Percentiles rank a stretch among this genome's conserved stretches.
Evolutionary conservation across 2,797 vertebrate genomes (phyloP).

Genomic region (Halcyon chelicuti): DNA sequence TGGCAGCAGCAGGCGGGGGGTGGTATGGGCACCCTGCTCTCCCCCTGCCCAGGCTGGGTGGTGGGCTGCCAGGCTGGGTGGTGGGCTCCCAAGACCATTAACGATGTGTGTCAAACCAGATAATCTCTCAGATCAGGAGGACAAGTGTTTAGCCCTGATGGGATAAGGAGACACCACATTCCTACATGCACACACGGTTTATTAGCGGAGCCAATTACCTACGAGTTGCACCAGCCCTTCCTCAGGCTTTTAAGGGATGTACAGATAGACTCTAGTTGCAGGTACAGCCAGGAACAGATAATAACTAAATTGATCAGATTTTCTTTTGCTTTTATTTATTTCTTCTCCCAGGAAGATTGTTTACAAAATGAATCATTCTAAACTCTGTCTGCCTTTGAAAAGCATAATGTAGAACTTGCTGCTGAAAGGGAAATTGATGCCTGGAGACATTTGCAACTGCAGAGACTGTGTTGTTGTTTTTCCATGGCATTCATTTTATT

Average conservation of each 20-base stretch:
- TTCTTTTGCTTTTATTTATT: neutral
- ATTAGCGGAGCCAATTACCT: neutral
- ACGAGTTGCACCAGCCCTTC: neutral
- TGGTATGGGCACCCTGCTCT: neutral
- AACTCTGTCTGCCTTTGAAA: neutral
- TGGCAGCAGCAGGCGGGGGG: neutral
- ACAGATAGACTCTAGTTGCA: rapidly evolving
- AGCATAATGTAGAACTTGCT: neutral
- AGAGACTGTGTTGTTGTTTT: neutral
- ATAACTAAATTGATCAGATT: neutral
- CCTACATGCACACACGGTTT: neutral
- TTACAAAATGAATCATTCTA: neutral
- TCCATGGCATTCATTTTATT: neutral
- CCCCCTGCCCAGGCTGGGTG: too few species aligned
- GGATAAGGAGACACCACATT: neutral
- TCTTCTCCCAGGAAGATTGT: neutral
- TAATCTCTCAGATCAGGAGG: neutral
- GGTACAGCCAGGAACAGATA: neutral
- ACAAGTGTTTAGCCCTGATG: neutral
- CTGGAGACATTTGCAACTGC: neutral
- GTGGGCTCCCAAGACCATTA: neutral
- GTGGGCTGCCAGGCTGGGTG: too few species aligned
- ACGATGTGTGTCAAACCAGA: rapidly evolving
- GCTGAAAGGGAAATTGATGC: neutral
- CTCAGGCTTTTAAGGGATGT: neutral